Conservation (phyloP, 2,797 vertebrate genomes). For the Aplochiton taeniatus region DNA sequence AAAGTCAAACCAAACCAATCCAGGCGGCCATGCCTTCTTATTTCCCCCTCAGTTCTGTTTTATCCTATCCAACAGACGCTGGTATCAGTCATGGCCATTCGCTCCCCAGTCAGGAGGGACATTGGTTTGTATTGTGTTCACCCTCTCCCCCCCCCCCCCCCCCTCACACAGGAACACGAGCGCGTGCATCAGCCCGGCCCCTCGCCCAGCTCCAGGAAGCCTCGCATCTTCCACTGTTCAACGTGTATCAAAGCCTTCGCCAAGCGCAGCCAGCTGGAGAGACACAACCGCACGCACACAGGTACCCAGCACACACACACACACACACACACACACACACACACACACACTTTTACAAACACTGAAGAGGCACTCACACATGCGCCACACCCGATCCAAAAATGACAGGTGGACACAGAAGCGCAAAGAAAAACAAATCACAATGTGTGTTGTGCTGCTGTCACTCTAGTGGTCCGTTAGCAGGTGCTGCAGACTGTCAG, state of each 20-base stretch:
- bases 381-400: neutral
- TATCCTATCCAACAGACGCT: no score
- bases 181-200: conserved; percentile 93
- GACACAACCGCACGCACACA: conserved; percentile 96
- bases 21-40: no score
- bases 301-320: conserved; percentile 66
- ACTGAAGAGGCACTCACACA: neutral
- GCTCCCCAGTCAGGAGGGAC: no score
- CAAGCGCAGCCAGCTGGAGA: conserved; percentile 96
- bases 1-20: no score
- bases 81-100: no score
- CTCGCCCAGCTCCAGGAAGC: conserved; percentile 92
- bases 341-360: neutral
- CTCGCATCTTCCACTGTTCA: conserved; percentile 88
- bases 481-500: no score
- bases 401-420: no score
- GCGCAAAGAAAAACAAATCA: no score
- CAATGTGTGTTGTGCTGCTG: no score
- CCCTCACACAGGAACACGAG: conserved; percentile 85
- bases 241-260: conserved; percentile 94
- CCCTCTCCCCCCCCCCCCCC: neutral
- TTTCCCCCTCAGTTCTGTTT: no score
- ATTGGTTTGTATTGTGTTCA: no score
- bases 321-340: neutral
- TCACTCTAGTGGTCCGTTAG: no score